Conservation (phyloP, 2,888 invertebrate species). For the Dolichopus griseipennis region DNA sequence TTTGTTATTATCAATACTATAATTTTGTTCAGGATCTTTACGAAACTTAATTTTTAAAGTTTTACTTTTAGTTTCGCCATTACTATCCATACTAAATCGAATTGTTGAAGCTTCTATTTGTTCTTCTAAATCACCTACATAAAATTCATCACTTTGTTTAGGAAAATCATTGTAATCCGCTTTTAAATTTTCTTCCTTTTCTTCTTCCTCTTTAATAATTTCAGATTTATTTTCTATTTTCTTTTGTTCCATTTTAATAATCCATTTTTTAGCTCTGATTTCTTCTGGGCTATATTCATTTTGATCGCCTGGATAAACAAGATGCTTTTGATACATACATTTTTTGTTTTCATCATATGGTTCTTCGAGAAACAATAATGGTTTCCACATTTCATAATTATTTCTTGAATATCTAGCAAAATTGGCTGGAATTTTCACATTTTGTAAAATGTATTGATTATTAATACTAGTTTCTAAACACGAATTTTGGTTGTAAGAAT, state of each 20-base stretch:
- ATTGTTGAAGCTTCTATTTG: conserved; percentile 39
- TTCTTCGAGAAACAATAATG: conserved; percentile 40
- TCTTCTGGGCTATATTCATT: conserved; percentile 42
- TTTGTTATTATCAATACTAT: conserved; percentile 7
- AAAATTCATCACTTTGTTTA: background rate
- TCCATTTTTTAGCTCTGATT: conserved; percentile 33
- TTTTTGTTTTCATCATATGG: conserved; percentile 39
- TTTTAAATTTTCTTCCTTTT: background rate
- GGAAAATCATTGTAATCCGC: background rate
- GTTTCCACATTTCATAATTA: conserved; percentile 42
- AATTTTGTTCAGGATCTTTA: conserved; percentile 18
- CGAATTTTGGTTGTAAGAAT: conserved; percentile 17
- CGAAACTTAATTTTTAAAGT: conserved; percentile 42
- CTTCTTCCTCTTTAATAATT: background rate
- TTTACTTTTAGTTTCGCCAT: conserved; percentile 36
- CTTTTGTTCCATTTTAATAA: conserved; percentile 19
- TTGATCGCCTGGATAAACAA: conserved; percentile 39
- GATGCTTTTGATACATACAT: conserved; percentile 38
- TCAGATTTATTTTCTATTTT: conserved; percentile 21
- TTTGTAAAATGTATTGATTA: conserved; percentile 25
- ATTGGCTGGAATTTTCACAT: conserved; percentile 35
- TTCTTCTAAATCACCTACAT: conserved; percentile 29
- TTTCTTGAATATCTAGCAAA: conserved; percentile 38
- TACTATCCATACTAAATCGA: conserved; percentile 36
- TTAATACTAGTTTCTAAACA: conserved; percentile 13